Conservation (phyloP, 1,140 invertebrate genomes). For the roundworm (Caenorhabditis elegans) region WBcel235 BX284606.5:7146001-7146500, state of each 20-base stretch:
- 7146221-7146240: conserved; percentile 65
- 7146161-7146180: conserved; percentile 52
- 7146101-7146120: conserved; percentile 54
- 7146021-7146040: conserved; percentile 40
- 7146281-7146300: conserved; percentile 50
- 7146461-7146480: conserved; percentile 48
- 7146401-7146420: conserved; percentile 55
- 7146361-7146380: conserved; percentile 64
- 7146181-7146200: conserved; percentile 49
- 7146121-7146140: conserved; percentile 59
- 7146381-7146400: conserved; percentile 54
- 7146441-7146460: conserved; percentile 49
- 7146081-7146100: conserved; percentile 49
- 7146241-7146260: conserved; percentile 54
- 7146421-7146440: conserved; percentile 61
- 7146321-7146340: conserved; percentile 48
- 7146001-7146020: conserved; percentile 31
- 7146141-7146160: conserved; percentile 52
- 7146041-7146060: conserved; percentile 58
- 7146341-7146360: conserved; percentile 49
- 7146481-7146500: conserved; percentile 47
- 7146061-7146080: conserved; percentile 59
- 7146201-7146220: conserved; percentile 52
- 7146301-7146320: conserved; percentile 58
- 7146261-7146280: conserved; percentile 55